Percentiles rank a stretch among this genome's conserved stretches.
phyloP scores from a whole-genome alignment of 2,888 invertebrate species.

The Adelognathus sp. region DNA sequence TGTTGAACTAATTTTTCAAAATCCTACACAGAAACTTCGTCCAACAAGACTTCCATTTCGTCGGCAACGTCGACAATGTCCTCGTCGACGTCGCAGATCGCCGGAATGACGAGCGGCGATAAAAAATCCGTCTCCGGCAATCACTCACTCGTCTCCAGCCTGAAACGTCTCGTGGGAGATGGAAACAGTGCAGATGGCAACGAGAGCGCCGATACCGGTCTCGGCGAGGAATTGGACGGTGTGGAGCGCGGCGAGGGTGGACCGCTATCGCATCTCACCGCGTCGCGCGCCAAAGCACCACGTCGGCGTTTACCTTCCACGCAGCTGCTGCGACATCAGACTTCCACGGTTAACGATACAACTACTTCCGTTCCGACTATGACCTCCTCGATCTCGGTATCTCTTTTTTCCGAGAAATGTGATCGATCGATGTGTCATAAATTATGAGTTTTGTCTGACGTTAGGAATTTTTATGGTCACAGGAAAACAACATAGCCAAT shows the following conservation, averaged over 20 bases:
- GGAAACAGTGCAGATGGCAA: slow-evolving; percentile 65
- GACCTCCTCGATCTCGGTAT: slow-evolving; percentile 39
- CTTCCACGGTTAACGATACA: slow-evolving; percentile 60
- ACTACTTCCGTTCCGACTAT: slow-evolving; percentile 52
- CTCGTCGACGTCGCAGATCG: slow-evolving; percentile 60
- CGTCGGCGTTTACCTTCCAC: slow-evolving; percentile 86
- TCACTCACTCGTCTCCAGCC: slow-evolving; percentile 70
- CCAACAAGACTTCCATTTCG: slow-evolving; percentile 64
- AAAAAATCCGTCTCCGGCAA: slow-evolving; percentile 69
- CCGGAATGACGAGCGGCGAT: slow-evolving; percentile 61
- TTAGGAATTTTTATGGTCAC: slow-evolving; percentile 12
- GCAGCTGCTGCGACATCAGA: slow-evolving; percentile 73
- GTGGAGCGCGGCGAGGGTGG: slow-evolving; percentile 81
- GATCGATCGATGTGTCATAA: background rate
- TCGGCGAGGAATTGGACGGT: slow-evolving; percentile 81
- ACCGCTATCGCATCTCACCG: slow-evolving; percentile 82
- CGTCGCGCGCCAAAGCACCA: slow-evolving; percentile 85
- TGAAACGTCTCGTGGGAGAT: slow-evolving; percentile 73
- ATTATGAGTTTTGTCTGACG: background rate
- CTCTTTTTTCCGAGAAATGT: background rate
- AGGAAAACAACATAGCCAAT: slow-evolving; percentile 78
- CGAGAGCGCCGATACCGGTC: slow-evolving; percentile 64
- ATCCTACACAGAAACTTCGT: slow-evolving; percentile 45
- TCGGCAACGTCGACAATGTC: slow-evolving; percentile 64
- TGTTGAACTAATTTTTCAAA: no score